Conservation (phyloP, 2,888 invertebrate genomes). For the Formica aserva region DNA sequence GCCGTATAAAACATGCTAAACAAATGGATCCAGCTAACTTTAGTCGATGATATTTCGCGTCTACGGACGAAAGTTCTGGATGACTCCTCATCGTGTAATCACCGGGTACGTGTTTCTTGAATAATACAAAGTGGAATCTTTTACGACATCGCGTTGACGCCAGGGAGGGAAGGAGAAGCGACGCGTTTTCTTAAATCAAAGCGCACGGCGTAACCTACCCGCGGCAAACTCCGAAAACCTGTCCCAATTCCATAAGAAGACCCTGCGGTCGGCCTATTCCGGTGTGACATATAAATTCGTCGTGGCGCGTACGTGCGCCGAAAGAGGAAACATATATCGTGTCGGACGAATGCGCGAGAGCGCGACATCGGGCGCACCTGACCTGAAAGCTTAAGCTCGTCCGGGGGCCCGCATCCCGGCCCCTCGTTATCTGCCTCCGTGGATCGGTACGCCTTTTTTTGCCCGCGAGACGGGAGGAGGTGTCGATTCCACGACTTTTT, state of each 20-base stretch:
- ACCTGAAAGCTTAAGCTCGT: constrained; percentile 80
- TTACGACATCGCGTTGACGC: constrained; percentile 69
- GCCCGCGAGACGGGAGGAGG: constrained; percentile 61
- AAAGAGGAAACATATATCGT: constrained; percentile 80
- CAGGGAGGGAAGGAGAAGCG: constrained; percentile 62
- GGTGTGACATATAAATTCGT: constrained; percentile 81
- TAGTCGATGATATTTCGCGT: background rate
- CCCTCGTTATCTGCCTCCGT: constrained; percentile 68
- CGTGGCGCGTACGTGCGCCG: constrained; percentile 79
- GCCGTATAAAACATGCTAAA: background rate
- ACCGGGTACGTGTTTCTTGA: background rate
- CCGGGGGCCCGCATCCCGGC: constrained; percentile 53
- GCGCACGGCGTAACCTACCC: constrained; percentile 49
- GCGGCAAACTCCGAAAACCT: constrained; percentile 72
- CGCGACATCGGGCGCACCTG: constrained; percentile 81
- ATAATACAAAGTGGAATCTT: constrained; percentile 65
- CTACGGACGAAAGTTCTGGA: background rate
- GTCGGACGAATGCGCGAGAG: constrained; percentile 76
- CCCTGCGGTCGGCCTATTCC: constrained; percentile 70
- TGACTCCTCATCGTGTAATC: constrained; percentile 31
- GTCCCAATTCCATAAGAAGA: constrained; percentile 77
- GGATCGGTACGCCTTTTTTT: constrained; percentile 72
- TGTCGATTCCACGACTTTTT: constrained; percentile 72
- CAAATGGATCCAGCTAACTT: background rate
- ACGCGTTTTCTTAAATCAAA: constrained; percentile 75